Conservation (phyloP, 2,113 vertebrate species). For the Chaenocephalus aceratus region DNA sequence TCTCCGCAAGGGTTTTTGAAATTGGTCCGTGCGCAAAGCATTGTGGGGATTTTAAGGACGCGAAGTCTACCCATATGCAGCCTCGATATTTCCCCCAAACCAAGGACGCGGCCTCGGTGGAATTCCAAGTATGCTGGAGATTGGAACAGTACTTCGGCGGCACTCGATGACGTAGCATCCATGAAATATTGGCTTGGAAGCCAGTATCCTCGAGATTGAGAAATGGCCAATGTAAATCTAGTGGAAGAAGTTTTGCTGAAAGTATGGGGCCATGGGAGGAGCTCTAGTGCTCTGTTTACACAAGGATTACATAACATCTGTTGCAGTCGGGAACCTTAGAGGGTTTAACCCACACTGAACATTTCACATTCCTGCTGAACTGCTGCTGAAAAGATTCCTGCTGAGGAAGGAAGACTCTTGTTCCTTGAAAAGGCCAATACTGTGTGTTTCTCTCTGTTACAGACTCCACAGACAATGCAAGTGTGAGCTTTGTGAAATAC, state of each 20-base stretch:
- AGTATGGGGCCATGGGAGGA: neutral
- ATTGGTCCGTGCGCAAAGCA: no score
- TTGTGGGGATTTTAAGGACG: no score
- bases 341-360: neutral
- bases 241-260: neutral
- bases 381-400: neutral
- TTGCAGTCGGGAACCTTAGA: neutral
- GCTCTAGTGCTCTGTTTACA: neutral
- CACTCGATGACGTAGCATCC: no score
- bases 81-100: no score
- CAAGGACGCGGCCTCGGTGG: no score
- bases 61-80: no score
- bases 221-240: neutral
- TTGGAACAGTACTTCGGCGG: no score
- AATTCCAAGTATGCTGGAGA: no score
- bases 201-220: no score
- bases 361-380: constrained; percentile 6
- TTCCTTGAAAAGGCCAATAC: no score
- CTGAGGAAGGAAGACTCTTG: neutral
- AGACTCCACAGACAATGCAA: constrained; percentile 92
- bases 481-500: constrained; percentile 89
- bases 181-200: no score
- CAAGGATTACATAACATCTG: constrained; percentile 26
- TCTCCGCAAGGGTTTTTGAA: no score
- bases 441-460: constrained; percentile 48